phyloP scores from a whole-genome alignment of 2,113 vertebrate genomes.

The Toxotes chatareus region DNA sequence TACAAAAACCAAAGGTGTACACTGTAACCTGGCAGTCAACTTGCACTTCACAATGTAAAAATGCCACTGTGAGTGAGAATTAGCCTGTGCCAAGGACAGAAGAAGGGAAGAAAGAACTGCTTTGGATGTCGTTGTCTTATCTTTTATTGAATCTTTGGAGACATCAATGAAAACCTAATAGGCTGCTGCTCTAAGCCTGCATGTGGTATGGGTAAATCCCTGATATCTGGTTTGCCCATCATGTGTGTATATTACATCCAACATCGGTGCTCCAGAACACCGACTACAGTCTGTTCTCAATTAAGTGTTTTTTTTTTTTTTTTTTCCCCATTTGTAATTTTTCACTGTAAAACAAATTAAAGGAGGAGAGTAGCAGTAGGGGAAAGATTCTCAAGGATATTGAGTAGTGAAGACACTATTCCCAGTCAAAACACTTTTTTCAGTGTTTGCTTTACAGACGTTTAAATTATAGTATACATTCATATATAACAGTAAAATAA shows the following conservation, averaged over 20 bases:
- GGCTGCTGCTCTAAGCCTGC: conserved; percentile 46
- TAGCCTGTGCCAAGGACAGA: conserved; percentile 46
- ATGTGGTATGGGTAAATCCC: conserved; percentile 49
- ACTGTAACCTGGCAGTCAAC: conserved; percentile 11
- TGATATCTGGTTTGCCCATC: conserved; percentile 43
- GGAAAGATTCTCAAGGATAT: not conserved
- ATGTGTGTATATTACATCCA: conserved; percentile 24
- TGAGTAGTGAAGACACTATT: not conserved
- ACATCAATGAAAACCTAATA: conserved; percentile 66
- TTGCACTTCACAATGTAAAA: conserved; percentile 32
- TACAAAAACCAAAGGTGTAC: conserved; percentile 15
- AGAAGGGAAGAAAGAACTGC: conserved; percentile 32
- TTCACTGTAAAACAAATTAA: not conserved
- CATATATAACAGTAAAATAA: not conserved
- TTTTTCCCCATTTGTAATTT: not conserved
- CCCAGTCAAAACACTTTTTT: too few species aligned
- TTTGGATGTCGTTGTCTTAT: conserved; percentile 41
- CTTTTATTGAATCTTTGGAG: conserved; percentile 64
- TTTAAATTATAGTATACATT: not conserved
- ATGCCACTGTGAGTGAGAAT: conserved; percentile 35
- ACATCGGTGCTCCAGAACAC: conserved; percentile 5
- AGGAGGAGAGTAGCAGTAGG: not conserved
- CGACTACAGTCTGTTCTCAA: conserved; percentile 24
- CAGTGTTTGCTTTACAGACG: not conserved
- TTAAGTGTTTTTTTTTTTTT: not conserved